These are phyloP conservation scores for Drosophila multiciliata DNA, from an alignment of 2,888 invertebrate species.

Conservation along the genomic window DNA sequence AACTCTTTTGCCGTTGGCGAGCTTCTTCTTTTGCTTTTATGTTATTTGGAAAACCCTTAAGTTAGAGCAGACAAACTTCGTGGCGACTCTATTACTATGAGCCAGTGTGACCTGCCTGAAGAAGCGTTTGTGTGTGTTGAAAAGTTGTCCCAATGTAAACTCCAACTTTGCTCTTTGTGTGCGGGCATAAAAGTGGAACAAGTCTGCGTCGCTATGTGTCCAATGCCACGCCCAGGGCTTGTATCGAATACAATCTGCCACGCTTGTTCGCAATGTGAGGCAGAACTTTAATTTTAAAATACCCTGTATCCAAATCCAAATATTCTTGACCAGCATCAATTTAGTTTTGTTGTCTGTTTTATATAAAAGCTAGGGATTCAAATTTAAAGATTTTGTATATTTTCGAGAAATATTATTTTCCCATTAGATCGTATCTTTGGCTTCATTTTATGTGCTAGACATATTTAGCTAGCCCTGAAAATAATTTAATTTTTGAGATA, in stretches of 20 bases:
- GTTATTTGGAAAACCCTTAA: slow-evolving; percentile 10
- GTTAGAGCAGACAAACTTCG: slow-evolving; percentile 43
- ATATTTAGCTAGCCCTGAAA: not conserved
- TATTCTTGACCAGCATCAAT: not conserved
- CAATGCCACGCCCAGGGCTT: slow-evolving; percentile 47
- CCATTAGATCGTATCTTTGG: not conserved
- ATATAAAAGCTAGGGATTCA: not conserved
- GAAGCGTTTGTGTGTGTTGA: slow-evolving; percentile 52
- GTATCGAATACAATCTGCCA: slow-evolving; percentile 47
- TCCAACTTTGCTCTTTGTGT: slow-evolving; percentile 32
- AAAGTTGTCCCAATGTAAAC: slow-evolving; percentile 70
- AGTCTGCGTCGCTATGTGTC: slow-evolving; percentile 51
- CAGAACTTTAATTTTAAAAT: slow-evolving; percentile 14
- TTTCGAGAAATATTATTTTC: not conserved
- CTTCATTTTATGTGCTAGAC: not conserved
- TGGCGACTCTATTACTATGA: slow-evolving; percentile 11
- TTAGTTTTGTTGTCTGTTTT: not conserved
- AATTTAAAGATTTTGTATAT: not conserved
- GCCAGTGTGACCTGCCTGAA: slow-evolving; percentile 28
- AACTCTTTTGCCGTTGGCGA: slow-evolving; percentile 24
- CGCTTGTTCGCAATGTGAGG: slow-evolving; percentile 45
- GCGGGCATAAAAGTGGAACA: slow-evolving; percentile 66
- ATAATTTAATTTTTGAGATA: not conserved
- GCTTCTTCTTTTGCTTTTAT: slow-evolving; percentile 23
- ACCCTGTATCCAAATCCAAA: not conserved